phyloP scores from a whole-genome alignment of 2,113 vertebrate species.

The Platycercus adscitus region DNA sequence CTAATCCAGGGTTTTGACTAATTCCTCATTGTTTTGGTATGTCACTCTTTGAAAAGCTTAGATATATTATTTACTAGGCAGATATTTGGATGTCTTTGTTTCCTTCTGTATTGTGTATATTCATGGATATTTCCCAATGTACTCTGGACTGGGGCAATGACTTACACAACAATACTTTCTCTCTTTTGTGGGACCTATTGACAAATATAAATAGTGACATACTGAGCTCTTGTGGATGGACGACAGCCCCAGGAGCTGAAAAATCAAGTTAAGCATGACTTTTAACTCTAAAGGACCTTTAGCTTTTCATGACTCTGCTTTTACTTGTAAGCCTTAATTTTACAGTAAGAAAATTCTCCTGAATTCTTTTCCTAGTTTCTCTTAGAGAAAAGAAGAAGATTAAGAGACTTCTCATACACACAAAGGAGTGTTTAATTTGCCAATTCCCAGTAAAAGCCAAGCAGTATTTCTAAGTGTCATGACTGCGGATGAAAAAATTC shows the following conservation, averaged over 20 bases:
- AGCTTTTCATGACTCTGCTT: constrained; percentile 43
- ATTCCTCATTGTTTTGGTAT: neutral
- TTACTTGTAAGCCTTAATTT: constrained; percentile 3
- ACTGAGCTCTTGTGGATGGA: constrained; percentile 12
- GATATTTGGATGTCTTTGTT: constrained; percentile 33
- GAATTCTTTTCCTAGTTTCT: neutral
- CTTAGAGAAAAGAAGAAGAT: neutral
- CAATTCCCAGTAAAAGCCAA: neutral
- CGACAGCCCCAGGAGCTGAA: neutral
- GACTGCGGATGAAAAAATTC: neutral
- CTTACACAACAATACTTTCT: constrained; percentile 5
- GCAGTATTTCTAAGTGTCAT: neutral
- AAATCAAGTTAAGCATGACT: constrained; percentile 40
- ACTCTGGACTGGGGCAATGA: neutral
- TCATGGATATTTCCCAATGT: neutral
- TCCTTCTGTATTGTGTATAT: constrained; percentile 23
- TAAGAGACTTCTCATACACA: neutral
- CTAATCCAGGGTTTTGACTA: neutral
- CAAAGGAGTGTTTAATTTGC: neutral
- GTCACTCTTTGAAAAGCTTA: neutral
- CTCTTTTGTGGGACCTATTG: constrained; percentile 18
- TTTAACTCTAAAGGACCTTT: neutral
- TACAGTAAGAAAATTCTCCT: neutral
- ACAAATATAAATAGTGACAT: neutral
- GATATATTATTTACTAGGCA: neutral